phyloP scores from a whole-genome alignment of 1,140 invertebrate species.

The Lepidotrigona ventralis region DNA sequence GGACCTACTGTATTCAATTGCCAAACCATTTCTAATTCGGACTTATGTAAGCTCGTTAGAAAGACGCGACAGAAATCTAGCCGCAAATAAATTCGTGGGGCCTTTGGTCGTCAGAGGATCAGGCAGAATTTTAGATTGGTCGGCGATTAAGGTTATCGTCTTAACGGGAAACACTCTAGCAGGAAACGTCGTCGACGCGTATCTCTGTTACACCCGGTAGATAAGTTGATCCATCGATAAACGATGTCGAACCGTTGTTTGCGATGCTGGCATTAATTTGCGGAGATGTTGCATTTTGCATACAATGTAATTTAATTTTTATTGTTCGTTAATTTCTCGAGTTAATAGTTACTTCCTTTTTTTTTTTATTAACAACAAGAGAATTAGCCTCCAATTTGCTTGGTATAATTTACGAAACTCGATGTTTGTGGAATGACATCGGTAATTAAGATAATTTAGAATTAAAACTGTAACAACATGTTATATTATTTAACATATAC shows the following conservation, averaged over 20 bases:
- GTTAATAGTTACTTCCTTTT: background rate
- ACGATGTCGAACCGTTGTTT: constrained; percentile 57
- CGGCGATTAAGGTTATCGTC: constrained; percentile 65
- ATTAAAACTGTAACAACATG: background rate
- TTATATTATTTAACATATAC: no score
- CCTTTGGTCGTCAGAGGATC: constrained; percentile 3
- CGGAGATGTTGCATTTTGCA: constrained; percentile 38
- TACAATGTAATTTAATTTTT: background rate
- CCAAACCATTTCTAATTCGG: constrained; percentile 54
- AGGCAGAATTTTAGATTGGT: constrained; percentile 42
- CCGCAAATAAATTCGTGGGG: constrained; percentile 27
- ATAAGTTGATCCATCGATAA: constrained; percentile 66
- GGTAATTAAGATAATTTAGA: background rate
- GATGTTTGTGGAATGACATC: background rate
- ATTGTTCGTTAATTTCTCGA: background rate
- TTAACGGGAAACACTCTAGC: constrained; percentile 64
- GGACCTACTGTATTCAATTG: constrained; percentile 65
- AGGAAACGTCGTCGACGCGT: constrained; percentile 59
- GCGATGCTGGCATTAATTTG: constrained; percentile 55
- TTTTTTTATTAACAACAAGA: background rate
- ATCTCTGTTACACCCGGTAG: constrained; percentile 66
- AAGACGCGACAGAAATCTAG: constrained; percentile 11
- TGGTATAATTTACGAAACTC: background rate
- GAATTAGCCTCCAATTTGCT: background rate
- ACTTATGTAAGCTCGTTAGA: constrained; percentile 57